Base-by-base conservation (phyloP, 2,113 vertebrate genomes). In the Sminthopsis crassicaudata region DNA sequence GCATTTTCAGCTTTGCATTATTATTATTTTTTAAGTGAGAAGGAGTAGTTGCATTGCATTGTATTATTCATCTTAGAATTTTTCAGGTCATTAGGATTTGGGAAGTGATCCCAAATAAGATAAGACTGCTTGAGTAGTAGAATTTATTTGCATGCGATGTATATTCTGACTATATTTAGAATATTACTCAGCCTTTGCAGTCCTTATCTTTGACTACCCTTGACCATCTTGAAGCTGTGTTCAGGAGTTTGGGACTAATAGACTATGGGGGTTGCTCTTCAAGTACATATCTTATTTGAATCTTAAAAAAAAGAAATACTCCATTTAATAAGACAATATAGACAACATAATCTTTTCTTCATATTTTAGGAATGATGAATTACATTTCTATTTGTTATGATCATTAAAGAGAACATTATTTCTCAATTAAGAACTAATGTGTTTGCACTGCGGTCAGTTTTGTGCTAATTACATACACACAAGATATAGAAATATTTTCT, bases 51-150 rank as follows among this genome's bases (percentile, higher is more conserved):
- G 93, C 57, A 67, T 94, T 96, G 94, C 51, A 96, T 95, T 92
- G 92, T 93, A 50, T 8, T 93, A 92, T 95, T 92, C 0, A 0
- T 57, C 54, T 90, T 93, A 91, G 96, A 96, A 96, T 50, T 46
- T 51, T 92, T n/a, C 51, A 93, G 96, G 96, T 84, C 91, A 11
- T 6, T 91, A 89, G 52, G 91, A 51, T 76, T 52, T 91, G 94
- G 91, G 10, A 96, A 95, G 52, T 27, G 3, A 2, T n/a, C 36
- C 3, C 36, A 84, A 84, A 84, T 84, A 84, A 84, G 8, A 36
- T 93, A 67, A 91, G 91, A 54, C 88, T 93, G 23, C 93, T 22
- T 94, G 95, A 76, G 2, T 53, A 27, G 24, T 5, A 89, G 53
- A 53, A 1, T 93, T 97, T 95, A 90, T 88, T 91, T 89, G 42